Evolutionary conservation across 2,888 invertebrate genomes (phyloP).

Genomic region (Pyrocoelia pectoralis): DNA sequence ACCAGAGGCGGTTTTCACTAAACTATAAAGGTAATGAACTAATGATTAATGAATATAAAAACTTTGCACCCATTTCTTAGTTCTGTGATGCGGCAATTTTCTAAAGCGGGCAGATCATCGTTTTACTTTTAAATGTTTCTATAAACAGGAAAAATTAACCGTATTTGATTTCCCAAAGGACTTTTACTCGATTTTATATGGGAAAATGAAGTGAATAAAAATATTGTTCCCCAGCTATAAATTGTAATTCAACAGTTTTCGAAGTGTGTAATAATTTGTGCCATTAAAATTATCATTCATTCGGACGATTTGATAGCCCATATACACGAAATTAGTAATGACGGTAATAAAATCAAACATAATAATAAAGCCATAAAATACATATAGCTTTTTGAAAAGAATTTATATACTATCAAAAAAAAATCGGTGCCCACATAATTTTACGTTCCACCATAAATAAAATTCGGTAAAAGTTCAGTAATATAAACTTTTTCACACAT

Average conservation of each 20-base stretch:
- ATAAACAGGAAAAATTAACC: no score
- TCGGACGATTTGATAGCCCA: neutral
- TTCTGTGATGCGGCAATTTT: no score
- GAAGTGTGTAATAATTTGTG: neutral
- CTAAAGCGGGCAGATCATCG: no score
- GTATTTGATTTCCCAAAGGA: no score
- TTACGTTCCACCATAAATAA: neutral
- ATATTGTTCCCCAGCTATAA: neutral
- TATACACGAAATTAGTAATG: neutral
- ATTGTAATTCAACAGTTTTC: neutral
- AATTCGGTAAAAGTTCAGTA: neutral
- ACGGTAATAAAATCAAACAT: neutral
- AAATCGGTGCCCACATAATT: neutral
- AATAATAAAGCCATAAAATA: neutral
- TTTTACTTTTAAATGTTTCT: no score
- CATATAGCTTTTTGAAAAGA: neutral
- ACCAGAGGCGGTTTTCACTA: no score
- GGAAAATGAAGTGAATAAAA: no score
- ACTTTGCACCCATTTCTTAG: no score
- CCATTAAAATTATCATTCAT: slow-evolving; percentile 1
- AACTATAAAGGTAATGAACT: no score
- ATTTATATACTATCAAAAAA: neutral
- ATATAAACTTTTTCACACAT: neutral
- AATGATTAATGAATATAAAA: no score
- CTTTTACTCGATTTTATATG: no score